Conservation (phyloP, 2,888 invertebrate genomes). For the Tortrix viridana region DNA sequence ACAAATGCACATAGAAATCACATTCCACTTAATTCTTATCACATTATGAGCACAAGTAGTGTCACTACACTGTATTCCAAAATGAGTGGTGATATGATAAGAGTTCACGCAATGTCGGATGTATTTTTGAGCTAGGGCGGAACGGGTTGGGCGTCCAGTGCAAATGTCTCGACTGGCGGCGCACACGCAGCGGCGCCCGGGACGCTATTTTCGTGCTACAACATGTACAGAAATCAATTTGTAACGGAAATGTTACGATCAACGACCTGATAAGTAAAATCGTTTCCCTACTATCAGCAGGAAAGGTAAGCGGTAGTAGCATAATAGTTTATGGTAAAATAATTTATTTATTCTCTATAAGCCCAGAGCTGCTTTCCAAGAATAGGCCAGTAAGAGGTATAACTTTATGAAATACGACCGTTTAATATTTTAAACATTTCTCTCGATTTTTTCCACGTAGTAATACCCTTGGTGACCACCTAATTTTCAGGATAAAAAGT, state of each 20-base stretch:
- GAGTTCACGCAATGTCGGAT: constrained; percentile 49
- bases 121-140: constrained; percentile 57
- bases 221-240: constrained; percentile 78
- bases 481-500: too few relatives aligned
- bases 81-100: constrained; percentile 43
- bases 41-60: constrained; percentile 36
- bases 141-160: constrained; percentile 52
- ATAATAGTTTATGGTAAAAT: too few relatives aligned
- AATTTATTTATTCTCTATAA: not conserved
- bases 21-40: constrained; percentile 48
- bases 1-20: constrained; percentile 54
- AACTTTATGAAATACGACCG: too few relatives aligned
- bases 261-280: constrained; percentile 71
- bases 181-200: constrained; percentile 70
- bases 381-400: too few relatives aligned
- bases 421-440: too few relatives aligned
- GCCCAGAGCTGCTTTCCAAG: too few relatives aligned
- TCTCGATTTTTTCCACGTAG: too few relatives aligned
- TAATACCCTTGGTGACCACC: too few relatives aligned
- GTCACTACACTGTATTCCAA: constrained; percentile 38
- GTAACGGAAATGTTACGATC: constrained; percentile 82
- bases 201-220: constrained; percentile 81
- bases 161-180: constrained; percentile 50
- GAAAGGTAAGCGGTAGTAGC: not conserved
- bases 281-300: constrained; percentile 12